These are phyloP conservation scores for Nesoenas mayeri DNA, from an alignment of 2,113 vertebrate species.

Conservation along the genomic window DNA sequence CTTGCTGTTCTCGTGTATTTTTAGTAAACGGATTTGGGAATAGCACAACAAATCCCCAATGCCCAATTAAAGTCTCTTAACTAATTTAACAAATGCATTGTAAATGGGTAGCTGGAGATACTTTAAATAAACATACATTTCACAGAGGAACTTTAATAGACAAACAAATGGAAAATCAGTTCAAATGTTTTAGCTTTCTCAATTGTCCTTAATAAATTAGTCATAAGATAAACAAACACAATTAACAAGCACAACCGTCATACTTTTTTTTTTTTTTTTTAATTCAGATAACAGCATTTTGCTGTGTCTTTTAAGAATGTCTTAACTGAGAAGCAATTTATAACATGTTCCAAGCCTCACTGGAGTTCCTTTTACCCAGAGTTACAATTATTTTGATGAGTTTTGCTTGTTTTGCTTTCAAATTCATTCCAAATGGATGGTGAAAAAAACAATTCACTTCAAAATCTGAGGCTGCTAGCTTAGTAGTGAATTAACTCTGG, in stretches of 20 bases:
- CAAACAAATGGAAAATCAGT: slow-evolving; percentile 67
- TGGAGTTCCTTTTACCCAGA: not conserved
- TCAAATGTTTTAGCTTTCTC: slow-evolving; percentile 48
- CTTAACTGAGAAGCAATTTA: not conserved
- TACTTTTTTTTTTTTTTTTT: not conserved
- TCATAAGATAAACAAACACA: slow-evolving; percentile 38
- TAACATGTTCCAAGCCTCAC: not conserved
- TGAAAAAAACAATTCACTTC: not conserved
- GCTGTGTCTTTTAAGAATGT: not conserved
- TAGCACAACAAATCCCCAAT: slow-evolving; percentile 63
- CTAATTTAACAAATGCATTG: slow-evolving; percentile 72
- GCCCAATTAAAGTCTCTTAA: slow-evolving; percentile 76
- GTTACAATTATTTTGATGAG: not conserved
- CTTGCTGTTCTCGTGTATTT: slow-evolving; percentile 59
- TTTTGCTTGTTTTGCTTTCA: slow-evolving; percentile 11
- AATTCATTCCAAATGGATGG: not conserved
- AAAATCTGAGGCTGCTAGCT: not conserved
- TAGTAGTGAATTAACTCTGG: not conserved
- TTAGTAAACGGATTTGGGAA: slow-evolving; percentile 72
- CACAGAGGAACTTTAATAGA: slow-evolving; percentile 57
- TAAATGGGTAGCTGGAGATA: slow-evolving; percentile 65
- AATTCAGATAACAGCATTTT: not conserved
- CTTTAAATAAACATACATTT: slow-evolving; percentile 72
- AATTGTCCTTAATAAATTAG: slow-evolving; percentile 60
- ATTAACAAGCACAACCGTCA: slow-evolving; percentile 5